Evolutionary conservation across 1,140 invertebrate species (phyloP).

Genomic region (Listronotus bonariensis): DNA sequence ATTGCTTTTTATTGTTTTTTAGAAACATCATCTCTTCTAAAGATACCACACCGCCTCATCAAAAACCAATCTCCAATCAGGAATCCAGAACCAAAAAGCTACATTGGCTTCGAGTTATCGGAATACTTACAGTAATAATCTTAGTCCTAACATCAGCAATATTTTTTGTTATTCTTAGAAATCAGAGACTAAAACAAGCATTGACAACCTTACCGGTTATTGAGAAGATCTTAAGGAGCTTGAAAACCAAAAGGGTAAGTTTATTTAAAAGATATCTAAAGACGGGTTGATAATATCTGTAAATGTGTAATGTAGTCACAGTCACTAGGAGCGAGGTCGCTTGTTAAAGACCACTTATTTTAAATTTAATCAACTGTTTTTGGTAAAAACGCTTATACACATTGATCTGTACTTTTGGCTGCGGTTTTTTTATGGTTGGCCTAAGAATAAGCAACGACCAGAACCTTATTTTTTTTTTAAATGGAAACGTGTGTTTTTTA

Average conservation of each 20-base stretch:
- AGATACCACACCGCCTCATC: not conserved
- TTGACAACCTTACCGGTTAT: constrained; percentile 48
- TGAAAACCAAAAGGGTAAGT: constrained; percentile 46
- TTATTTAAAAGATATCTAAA: not conserved
- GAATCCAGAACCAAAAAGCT: constrained; percentile 61
- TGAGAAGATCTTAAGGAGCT: constrained; percentile 54
- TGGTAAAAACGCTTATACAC: no score
- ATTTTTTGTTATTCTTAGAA: constrained; percentile 71
- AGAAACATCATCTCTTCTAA: constrained; percentile 9
- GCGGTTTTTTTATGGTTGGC: no score
- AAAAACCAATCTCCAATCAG: constrained; percentile 11
- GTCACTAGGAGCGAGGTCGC: no score
- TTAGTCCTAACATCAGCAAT: constrained; percentile 70
- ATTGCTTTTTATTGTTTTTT: not conserved
- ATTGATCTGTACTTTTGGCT: no score
- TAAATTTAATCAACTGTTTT: no score
- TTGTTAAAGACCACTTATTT: no score
- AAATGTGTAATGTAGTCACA: no score
- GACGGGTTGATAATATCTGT: no score
- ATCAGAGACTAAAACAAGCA: constrained; percentile 65
- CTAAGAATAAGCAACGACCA: no score
- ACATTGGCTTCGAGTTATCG: constrained; percentile 76
- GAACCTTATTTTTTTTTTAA: no score
- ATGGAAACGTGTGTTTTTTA: no score
- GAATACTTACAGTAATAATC: constrained; percentile 75